These are phyloP conservation scores for Limnodromus scolopaceus DNA, from an alignment of 2,797 vertebrate genomes.

Conservation along the genomic window DNA sequence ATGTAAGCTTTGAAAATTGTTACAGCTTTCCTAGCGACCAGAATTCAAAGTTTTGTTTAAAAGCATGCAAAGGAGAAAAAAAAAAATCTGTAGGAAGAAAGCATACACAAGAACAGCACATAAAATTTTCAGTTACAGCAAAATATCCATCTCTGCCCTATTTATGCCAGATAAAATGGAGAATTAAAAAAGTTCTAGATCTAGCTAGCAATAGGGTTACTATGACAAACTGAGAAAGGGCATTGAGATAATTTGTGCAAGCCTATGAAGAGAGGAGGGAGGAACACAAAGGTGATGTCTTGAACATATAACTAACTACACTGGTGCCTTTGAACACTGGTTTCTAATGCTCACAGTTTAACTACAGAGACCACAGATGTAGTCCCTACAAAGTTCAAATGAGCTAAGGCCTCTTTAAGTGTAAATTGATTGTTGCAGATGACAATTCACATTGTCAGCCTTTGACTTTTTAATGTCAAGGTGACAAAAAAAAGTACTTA, in stretches of 20 bases:
- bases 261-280: background rate
- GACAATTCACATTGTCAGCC: background rate
- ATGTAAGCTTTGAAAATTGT: background rate
- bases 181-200: background rate
- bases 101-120: background rate
- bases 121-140: background rate
- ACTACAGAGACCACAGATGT: background rate
- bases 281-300: too few species aligned
- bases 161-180: background rate
- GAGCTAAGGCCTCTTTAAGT: background rate
- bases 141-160: background rate
- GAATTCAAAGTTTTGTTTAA: background rate
- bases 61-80: accelerated
- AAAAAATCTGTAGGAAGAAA: background rate
- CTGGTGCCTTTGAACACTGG: background rate
- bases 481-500: background rate
- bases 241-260: background rate
- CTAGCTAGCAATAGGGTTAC: background rate
- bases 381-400: background rate
- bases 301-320: background rate
- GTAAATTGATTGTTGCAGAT: background rate
- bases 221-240: background rate
- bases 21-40: background rate
- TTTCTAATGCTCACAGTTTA: background rate
- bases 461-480: background rate